Conservation (phyloP, 2,888 invertebrate species). For the Nemotelus pantherinus region DNA sequence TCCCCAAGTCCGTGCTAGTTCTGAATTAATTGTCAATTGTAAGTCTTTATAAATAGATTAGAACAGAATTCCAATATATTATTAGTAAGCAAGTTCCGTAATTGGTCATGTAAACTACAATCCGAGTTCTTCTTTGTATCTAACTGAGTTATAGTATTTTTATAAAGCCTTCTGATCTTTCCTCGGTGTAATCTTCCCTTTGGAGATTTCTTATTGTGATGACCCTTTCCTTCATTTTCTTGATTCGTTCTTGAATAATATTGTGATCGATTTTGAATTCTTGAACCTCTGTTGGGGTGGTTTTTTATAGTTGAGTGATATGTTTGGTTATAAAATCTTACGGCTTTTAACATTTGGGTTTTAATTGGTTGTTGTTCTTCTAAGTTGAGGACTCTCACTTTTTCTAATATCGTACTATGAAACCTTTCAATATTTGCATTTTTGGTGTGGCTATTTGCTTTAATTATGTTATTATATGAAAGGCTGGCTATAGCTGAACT, state of each 20-base stretch:
- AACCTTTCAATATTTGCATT: not conserved
- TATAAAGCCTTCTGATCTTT: too few relatives aligned
- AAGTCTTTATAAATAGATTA: too few relatives aligned
- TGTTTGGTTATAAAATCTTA: slow-evolving; percentile 24
- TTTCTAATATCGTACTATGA: not conserved
- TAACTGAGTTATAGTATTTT: too few relatives aligned
- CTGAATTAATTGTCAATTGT: too few relatives aligned
- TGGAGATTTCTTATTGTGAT: not conserved
- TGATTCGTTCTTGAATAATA: not conserved
- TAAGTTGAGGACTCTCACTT: too few relatives aligned
- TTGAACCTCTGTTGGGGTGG: slow-evolving; percentile 45
- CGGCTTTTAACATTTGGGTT: slow-evolving; percentile 25
- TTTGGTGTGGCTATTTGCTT: not conserved
- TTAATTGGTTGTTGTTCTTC: slow-evolving; percentile 34
- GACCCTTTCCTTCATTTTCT: not conserved
- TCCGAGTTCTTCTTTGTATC: too few relatives aligned
- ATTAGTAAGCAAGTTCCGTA: too few relatives aligned
- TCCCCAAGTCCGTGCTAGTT: too few relatives aligned
- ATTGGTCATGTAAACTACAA: too few relatives aligned
- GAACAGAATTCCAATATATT: too few relatives aligned
- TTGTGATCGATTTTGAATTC: not conserved
- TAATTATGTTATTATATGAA: too few relatives aligned
- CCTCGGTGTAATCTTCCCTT: not conserved
- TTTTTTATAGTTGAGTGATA: slow-evolving; percentile 29
- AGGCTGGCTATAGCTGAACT: too few relatives aligned